Evolutionary conservation across 2,888 invertebrate genomes (phyloP), one percentile per base, ranked within the genome.

Genomic region (Rugalucina vietnamica): DNA sequence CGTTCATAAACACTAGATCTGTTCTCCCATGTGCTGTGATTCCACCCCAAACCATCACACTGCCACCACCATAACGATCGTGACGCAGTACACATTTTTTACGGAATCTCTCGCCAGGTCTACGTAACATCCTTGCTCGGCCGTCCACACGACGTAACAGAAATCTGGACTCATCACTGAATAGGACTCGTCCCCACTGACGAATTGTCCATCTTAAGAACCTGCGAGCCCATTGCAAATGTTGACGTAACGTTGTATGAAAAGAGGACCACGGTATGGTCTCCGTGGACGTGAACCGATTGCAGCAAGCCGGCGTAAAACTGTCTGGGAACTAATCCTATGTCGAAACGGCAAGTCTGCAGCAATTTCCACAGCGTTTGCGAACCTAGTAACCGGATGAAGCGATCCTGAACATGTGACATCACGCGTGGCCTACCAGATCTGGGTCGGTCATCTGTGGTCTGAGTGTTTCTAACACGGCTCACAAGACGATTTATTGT

Each of bases 111-210:
- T 54, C 57, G 2, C 76, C 32, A 21, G 34, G 3, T 14, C 36
- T 29, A 32, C 60, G 39, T 27, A 49, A 74, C 4, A 74, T 57
- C 24, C 60, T 54, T 3, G 36, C 24, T 10, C 76, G 60, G 21
- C 76, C n/a, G 24, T 60, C 65, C 39, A 36, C 37, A 43, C 76
- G 60, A 27, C 65, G 65, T 5, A 76, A 65, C n/a, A 65, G 76
- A 43, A n/a, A 18, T 21, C 10, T 18, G n/a, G 54, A 18, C n/a
- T 21, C 54, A 21, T 21, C 54, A 54, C 4, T 54, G n/a, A 54
- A 54, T 21, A 21, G 3, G 4, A 54, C 12, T 4, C n/a, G 14
- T n/a, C 12, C n/a, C 54, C 12, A 54, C n/a, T n/a, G 54, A 54
- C n/a, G 54, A 18, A 21, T n/a, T 54, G 54, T 54, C n/a, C 12